Percentiles rank a stretch among this genome's conserved stretches.
phyloP scores from a whole-genome alignment of 2,113 vertebrate species.

The Cricetomys ansorgei region DNA sequence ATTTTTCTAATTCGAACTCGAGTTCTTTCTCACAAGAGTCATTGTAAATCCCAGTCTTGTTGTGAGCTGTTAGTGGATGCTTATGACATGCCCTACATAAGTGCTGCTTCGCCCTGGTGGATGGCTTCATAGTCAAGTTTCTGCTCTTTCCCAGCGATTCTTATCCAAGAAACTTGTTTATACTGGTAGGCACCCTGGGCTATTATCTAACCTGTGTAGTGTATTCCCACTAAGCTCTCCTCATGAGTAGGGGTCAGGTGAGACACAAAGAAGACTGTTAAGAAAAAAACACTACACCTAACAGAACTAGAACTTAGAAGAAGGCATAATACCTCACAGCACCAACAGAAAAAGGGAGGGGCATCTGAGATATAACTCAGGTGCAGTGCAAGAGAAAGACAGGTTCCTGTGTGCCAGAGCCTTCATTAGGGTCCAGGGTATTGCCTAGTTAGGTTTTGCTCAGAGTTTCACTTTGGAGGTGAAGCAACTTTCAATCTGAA shows the following conservation, averaged over 20 bases:
- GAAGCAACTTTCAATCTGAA: not conserved
- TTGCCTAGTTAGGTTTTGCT: not conserved
- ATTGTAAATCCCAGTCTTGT: not conserved
- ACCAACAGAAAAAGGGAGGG: not conserved
- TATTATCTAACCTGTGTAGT: not conserved
- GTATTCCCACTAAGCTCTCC: not conserved
- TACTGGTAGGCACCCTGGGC: not conserved
- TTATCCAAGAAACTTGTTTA: not conserved
- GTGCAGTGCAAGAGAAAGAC: not conserved
- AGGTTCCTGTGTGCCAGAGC: not conserved
- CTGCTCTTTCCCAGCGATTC: not conserved
- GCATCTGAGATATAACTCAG: not conserved
- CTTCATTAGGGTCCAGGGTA: not conserved
- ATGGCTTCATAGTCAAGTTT: not conserved
- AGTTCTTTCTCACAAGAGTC: not conserved
- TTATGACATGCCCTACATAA: not conserved
- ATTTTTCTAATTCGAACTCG: not conserved
- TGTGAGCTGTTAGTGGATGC: not conserved
- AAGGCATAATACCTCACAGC: not conserved
- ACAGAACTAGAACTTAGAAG: not conserved
- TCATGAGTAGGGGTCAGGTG: not conserved
- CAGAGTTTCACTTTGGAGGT: too few species aligned
- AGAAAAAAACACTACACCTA: not conserved
- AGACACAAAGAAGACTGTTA: not conserved
- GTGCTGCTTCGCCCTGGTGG: not conserved